Conservation (phyloP, 2,888 invertebrate species). For the Leucozona laternaria region DNA sequence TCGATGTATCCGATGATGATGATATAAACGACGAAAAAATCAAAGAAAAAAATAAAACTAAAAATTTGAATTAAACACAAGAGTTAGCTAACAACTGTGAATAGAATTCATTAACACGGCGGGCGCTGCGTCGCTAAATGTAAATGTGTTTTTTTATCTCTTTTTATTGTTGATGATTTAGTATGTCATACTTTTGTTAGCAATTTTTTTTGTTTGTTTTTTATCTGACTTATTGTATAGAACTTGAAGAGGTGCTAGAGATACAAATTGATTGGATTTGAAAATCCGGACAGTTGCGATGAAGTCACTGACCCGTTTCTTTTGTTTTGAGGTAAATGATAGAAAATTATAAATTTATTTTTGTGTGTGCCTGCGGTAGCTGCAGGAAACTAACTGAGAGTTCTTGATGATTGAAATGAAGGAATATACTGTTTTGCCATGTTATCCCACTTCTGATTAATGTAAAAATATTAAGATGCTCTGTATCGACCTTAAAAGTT, state of each 20-base stretch:
- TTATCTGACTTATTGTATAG: neutral
- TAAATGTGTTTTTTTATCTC: neutral
- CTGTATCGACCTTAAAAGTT: neutral
- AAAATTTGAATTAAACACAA: conserved; percentile 24
- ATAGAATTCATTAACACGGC: conserved; percentile 43
- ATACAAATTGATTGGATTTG: conserved; percentile 9
- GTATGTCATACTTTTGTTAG: conserved; percentile 18
- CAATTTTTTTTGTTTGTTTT: neutral
- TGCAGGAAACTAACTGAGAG: neutral
- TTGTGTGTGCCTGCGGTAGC: neutral
- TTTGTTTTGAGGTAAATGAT: neutral
- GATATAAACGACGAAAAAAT: neutral
- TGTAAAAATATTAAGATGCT: neutral
- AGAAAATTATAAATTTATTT: neutral
- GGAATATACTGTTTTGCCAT: neutral
- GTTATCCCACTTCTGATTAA: conserved; percentile 32
- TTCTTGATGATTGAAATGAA: conserved; percentile 3
- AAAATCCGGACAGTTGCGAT: neutral
- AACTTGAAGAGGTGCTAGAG: conserved; percentile 2
- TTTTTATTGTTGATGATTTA: neutral
- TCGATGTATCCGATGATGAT: conserved; percentile 3
- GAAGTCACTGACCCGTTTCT: conserved; percentile 24
- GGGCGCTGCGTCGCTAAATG: conserved; percentile 26
- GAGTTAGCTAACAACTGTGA: conserved; percentile 38
- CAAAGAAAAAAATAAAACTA: neutral